Evolutionary conservation across 2,113 vertebrate species (phyloP).

Genomic region (Dipodomys merriami): DNA sequence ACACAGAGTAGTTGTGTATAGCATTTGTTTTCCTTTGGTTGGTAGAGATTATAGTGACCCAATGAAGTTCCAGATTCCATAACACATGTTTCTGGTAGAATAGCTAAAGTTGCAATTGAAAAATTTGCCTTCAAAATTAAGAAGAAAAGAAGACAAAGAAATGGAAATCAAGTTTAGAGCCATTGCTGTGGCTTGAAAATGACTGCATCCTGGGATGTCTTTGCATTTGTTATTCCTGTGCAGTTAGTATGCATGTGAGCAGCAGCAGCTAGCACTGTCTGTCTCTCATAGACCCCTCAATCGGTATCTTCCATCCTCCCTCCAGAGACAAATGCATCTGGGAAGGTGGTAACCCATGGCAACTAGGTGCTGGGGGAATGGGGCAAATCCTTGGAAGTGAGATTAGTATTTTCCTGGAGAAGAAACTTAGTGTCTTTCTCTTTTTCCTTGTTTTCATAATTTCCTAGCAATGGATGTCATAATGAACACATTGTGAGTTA

Average conservation of each 20-base stretch:
- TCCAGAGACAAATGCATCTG: background rate
- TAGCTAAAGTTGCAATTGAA: background rate
- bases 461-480: background rate
- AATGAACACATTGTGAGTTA: conserved; percentile 34
- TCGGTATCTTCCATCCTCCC: background rate
- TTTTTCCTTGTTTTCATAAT: background rate
- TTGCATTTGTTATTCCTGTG: conserved; percentile 51
- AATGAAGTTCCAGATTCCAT: conserved; percentile 6
- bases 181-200: conserved; percentile 21
- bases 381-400: conserved; percentile 6
- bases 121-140: background rate
- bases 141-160: background rate
- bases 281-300: background rate
- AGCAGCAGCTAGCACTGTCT: background rate
- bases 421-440: conserved; percentile 17
- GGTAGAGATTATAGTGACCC: background rate
- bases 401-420: conserved; percentile 39
- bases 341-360: conserved; percentile 31
- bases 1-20: background rate
- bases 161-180: background rate
- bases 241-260: background rate
- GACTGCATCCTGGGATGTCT: conserved; percentile 10
- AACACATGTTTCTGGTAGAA: conserved; percentile 22
- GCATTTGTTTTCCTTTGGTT: background rate
- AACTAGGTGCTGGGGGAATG: background rate